These are phyloP conservation scores for Trididemnum nubilum DNA, from an alignment of 23 tunicate genomes.

Conservation along the genomic window DNA sequence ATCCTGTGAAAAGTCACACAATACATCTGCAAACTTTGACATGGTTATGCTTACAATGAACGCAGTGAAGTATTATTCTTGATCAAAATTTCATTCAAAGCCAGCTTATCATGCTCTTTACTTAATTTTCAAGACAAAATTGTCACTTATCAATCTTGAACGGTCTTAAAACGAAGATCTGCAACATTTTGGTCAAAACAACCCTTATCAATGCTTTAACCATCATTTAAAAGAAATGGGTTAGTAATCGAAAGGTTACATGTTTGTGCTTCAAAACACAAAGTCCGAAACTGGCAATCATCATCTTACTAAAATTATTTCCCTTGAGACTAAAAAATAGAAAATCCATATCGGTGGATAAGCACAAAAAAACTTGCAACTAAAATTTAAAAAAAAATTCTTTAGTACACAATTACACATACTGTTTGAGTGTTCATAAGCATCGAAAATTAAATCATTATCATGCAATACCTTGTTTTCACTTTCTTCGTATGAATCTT, in stretches of 20 bases:
- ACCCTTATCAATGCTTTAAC: not conserved
- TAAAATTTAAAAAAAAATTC: no score
- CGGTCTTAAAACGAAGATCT: no score
- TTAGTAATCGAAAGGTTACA: not conserved
- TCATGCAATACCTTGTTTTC: not conserved
- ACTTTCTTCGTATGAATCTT: conserved; percentile 26
- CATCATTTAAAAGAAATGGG: not conserved
- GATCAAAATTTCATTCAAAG: not conserved
- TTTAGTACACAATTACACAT: not conserved
- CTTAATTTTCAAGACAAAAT: no score
- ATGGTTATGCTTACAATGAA: not conserved
- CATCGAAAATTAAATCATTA: not conserved
- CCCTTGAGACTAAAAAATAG: no score
- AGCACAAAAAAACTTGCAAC: no score
- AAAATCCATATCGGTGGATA: no score
- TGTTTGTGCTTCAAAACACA: not conserved
- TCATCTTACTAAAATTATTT: no score
- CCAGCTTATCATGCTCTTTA: not conserved
- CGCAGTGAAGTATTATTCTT: not conserved
- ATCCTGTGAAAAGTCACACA: conserved; percentile 16
- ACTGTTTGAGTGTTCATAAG: not conserved
- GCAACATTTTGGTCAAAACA: not conserved
- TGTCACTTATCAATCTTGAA: not conserved
- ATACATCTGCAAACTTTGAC: not conserved
- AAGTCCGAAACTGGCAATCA: not conserved